Evolutionary conservation across 2,797 vertebrate species (phyloP).

Genomic region (Carapus acus): DNA sequence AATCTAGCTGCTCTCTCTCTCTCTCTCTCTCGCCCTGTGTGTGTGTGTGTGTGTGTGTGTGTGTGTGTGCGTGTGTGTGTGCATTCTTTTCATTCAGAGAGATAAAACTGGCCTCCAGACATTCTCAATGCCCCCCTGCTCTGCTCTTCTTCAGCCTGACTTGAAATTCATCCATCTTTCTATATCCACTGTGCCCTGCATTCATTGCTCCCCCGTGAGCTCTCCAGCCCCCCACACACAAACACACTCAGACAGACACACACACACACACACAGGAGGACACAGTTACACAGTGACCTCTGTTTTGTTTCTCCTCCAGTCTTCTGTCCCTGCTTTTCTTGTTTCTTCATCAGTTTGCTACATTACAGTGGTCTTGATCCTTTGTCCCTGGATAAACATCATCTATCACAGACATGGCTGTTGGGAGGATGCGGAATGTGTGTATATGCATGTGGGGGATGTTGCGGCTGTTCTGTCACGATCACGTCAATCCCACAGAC

Average conservation of each 20-base stretch:
- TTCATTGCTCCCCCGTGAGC: conserved; percentile 2
- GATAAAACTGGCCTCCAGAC: conserved; percentile 61
- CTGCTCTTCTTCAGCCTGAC: conserved; percentile 39
- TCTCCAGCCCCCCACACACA: conserved; percentile 1
- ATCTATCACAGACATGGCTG: conserved; percentile 67
- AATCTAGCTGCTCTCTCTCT: conserved; percentile 40
- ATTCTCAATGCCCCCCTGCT: conserved; percentile 46
- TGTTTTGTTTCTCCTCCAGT: conserved; percentile 1
- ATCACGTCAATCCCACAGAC: conserved; percentile 46
- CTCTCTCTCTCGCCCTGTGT: conserved; percentile 26
- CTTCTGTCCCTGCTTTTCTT: conserved; percentile 43
- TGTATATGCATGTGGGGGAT: conserved; percentile 13
- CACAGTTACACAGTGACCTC: conserved; percentile 5
- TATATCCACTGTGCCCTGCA: conserved; percentile 42
- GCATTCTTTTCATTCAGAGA: conserved; percentile 56
- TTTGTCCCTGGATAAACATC: conserved; percentile 62
- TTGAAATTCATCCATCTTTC: conserved; percentile 48
- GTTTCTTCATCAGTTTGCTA: conserved; percentile 67
- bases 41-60: conserved; percentile 17
- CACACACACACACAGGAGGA: conserved; percentile 1
- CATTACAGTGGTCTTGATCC: conserved; percentile 63
- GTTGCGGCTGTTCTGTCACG: conserved; percentile 53
- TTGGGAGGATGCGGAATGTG: conserved; percentile 11
- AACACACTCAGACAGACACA: conserved; percentile 5
- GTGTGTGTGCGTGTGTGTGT: conserved; percentile 12